A percentile compares a stretch with the other conserved stretches of the same genome.
These are phyloP conservation scores for Hirtodrosophila alboralis DNA, from an alignment of 2,888 invertebrate species.

Conservation along the genomic window DNA sequence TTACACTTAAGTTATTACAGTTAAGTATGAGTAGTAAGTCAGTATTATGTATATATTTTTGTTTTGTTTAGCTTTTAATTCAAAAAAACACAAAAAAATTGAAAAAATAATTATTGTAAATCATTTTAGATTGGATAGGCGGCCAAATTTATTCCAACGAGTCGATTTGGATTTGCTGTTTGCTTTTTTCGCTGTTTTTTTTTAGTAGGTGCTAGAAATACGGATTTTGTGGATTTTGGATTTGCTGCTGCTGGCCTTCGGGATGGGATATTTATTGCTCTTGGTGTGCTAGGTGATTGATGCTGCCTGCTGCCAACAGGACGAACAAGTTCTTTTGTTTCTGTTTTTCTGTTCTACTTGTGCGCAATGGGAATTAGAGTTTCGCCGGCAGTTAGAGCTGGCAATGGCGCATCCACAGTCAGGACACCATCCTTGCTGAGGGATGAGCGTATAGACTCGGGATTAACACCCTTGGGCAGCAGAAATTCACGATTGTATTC, in stretches of 20 bases:
- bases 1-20: constrained; percentile 75
- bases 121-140: constrained; percentile 24
- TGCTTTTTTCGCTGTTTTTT: too few relatives aligned
- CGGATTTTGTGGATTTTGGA: constrained; percentile 13
- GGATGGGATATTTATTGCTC: constrained; percentile 12
- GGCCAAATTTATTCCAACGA: constrained; percentile 30
- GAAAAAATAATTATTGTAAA: too few relatives aligned
- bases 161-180: constrained; percentile 3
- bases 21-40: constrained; percentile 79
- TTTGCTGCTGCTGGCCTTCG: constrained; percentile 22
- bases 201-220: constrained; percentile 47
- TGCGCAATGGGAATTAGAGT: constrained; percentile 84
- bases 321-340: too few relatives aligned
- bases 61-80: constrained; percentile 65
- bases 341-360: too few relatives aligned
- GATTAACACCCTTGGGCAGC: constrained; percentile 97
- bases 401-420: constrained; percentile 98
- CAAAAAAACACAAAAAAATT: constrained; percentile 47
- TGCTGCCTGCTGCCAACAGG: neutral
- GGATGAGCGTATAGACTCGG: constrained; percentile 97
- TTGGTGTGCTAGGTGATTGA: too few relatives aligned
- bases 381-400: constrained; percentile 86
- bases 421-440: constrained; percentile 98
- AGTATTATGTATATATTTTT: constrained; percentile 69
- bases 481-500: constrained; percentile 99